Evolutionary conservation across 2,888 invertebrate species (phyloP).

Genomic region (Chloroclysta siterata): DNA sequence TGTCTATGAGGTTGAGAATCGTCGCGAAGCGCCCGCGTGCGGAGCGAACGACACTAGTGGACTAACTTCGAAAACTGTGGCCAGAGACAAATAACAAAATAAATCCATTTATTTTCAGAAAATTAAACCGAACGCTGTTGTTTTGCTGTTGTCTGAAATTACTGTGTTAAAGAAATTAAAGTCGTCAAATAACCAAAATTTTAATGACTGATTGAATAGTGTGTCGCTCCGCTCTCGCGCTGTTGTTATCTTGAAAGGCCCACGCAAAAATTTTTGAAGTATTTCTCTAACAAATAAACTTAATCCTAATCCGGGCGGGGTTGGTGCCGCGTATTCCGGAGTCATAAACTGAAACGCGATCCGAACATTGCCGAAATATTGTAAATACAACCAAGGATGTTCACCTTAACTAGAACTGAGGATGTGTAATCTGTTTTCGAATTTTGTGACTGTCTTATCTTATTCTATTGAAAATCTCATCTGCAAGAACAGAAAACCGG

Average conservation of each 20-base stretch:
- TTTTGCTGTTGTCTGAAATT: conserved; percentile 36
- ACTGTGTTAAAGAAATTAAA: conserved; percentile 32
- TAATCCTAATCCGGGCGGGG: conserved; percentile 69
- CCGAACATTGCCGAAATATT: conserved; percentile 77
- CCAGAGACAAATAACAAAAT: conserved; percentile 40
- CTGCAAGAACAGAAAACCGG: conserved; percentile 83
- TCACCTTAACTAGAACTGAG: conserved; percentile 69
- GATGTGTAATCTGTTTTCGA: conserved; percentile 75
- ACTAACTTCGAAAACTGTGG: conserved; percentile 46
- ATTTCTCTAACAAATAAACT: conserved; percentile 81
- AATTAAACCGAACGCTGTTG: conserved; percentile 30
- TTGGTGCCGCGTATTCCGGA: conserved; percentile 56
- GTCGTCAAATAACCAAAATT: conserved; percentile 32
- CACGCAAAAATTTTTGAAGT: conserved; percentile 72
- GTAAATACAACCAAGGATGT: conserved; percentile 75
- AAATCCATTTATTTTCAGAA: conserved; percentile 35
- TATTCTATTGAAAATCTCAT: conserved; percentile 71
- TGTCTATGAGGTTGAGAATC: conserved; percentile 91
- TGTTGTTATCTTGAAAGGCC: conserved; percentile 51
- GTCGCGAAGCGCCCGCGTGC: conserved; percentile 72
- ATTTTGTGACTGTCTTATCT: conserved; percentile 70
- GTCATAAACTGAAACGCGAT: conserved; percentile 67
- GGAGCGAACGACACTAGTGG: conserved; percentile 58
- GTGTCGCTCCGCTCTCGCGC: conserved; percentile 63
- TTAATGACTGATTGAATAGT: conserved; percentile 46